Evolutionary conservation across 2,113 vertebrate genomes (phyloP), one percentile per base, ranked within the genome.

Genomic region (Boleophthalmus pectinirostris): DNA sequence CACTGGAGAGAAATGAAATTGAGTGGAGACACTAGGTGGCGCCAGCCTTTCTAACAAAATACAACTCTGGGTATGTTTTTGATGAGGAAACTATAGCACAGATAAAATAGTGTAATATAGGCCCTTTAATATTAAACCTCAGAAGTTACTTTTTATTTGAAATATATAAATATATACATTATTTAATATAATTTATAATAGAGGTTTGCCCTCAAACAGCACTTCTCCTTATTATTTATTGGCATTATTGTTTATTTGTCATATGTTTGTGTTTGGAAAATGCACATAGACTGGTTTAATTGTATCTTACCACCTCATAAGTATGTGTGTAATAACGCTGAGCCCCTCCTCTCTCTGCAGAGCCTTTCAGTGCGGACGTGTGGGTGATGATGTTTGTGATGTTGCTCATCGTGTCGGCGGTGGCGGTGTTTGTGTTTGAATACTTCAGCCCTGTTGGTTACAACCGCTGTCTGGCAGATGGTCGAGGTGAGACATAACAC

Each of bases 331-430:
- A 11, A 54, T 21, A 54, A 21, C 18, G 1, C 33, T 20, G 46
- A 5, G 7, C 13, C 24, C 24, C 63, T 45, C 29, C 51, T 25
- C 38, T 75, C 70, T 73, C 82, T 79, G 16, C 85, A 99, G 98
- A 99, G 90, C 98, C 98, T 58, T 99, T 99, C 94, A 99, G 98
- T 69, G 98, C 98, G 51, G 98, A 99, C 0, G 98, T 99, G 73
- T 99, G 98, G 97, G 97, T 99, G 78, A 99, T 99, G 98, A 99
- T 99, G 98, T 99, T 99, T 85, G 97, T 99, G 87, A 99, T 99
- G 98, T 93, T 99, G 87, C 95, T 99, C 79, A 94, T 99, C 7
- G 97, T 99, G 85, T 99, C 97, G 4, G 98, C 97, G 0, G 95
- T 98, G 84, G 95, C 97, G 0, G 98, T 99, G 82, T 99, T 99